These are phyloP conservation scores for Scaptomyza montana DNA, from an alignment of 1,140 invertebrate species.

Conservation along the genomic window DNA sequence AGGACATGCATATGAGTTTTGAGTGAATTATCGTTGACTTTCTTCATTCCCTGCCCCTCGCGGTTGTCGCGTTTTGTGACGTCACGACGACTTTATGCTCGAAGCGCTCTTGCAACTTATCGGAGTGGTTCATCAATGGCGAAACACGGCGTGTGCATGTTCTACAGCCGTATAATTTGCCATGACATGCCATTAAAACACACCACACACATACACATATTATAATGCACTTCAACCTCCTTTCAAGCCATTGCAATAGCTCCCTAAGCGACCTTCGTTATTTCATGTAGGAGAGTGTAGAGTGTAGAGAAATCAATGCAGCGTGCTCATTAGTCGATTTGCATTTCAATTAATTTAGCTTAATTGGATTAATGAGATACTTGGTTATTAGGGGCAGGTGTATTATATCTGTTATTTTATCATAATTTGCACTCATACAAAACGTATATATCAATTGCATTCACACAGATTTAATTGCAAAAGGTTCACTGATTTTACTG, in stretches of 20 bases:
- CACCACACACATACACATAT: constrained; percentile 21
- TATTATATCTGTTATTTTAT: constrained; percentile 52
- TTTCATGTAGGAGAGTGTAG: not conserved
- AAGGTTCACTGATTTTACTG: constrained; percentile 58
- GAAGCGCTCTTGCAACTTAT: constrained; percentile 22
- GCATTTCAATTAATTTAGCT: constrained; percentile 76
- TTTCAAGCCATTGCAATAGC: too few relatives aligned
- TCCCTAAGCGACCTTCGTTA: constrained; percentile 37
- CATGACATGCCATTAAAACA: constrained; percentile 45
- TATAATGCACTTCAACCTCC: constrained; percentile 40
- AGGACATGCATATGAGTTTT: constrained; percentile 29
- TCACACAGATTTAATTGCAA: constrained; percentile 61
- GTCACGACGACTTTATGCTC: too few relatives aligned
- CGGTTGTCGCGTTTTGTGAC: not conserved
- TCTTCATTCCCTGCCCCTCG: not conserved
- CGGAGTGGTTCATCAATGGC: constrained; percentile 47
- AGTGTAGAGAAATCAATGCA: constrained; percentile 50
- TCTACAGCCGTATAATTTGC: constrained; percentile 54
- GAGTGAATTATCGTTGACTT: constrained; percentile 45
- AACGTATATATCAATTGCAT: constrained; percentile 63
- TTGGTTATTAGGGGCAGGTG: constrained; percentile 63
- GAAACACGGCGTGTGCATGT: constrained; percentile 57
- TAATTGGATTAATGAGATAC: constrained; percentile 80
- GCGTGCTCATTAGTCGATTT: constrained; percentile 76
- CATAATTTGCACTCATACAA: constrained; percentile 56